A percentile compares a stretch with the other conserved stretches of the same genome.
These are phyloP conservation scores for Prolemur simus DNA, from an alignment of 2,113 vertebrate species.

Conservation along the genomic window DNA sequence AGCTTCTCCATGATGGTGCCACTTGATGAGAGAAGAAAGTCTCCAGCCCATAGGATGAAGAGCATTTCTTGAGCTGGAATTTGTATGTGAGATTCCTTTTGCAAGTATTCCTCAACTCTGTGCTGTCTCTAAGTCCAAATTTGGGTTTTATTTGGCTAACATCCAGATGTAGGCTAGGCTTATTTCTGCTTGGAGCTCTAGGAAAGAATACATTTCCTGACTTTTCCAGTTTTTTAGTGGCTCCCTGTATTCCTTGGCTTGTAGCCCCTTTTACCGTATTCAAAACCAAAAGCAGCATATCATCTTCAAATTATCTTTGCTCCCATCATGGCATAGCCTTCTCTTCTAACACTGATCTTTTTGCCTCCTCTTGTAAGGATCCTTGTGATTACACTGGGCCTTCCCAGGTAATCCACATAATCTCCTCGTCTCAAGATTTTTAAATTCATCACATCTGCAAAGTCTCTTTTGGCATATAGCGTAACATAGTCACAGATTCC, in stretches of 20 bases:
- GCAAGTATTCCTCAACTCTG: neutral
- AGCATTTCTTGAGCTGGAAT: neutral
- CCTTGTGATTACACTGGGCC: neutral
- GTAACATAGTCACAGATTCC: neutral
- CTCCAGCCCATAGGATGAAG: neutral
- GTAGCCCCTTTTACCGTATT: neutral
- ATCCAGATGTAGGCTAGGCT: neutral
- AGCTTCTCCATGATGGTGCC: neutral
- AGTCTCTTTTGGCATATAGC: neutral
- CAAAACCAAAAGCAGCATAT: neutral
- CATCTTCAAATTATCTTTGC: neutral
- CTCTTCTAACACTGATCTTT: neutral
- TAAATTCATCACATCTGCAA: neutral
- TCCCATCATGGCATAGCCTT: neutral
- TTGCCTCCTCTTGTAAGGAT: neutral
- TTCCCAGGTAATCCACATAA: neutral
- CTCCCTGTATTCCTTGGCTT: neutral
- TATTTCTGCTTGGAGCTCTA: neutral
- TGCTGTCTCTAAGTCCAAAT: neutral
- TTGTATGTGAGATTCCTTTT: neutral
- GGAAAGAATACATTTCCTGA: neutral
- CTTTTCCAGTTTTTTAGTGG: neutral
- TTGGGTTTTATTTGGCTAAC: neutral
- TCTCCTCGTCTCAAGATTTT: neutral
- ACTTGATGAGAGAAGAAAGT: neutral